Conservation (phyloP, 2,797 vertebrate species). For the Lithobates sylvaticus region DNA sequence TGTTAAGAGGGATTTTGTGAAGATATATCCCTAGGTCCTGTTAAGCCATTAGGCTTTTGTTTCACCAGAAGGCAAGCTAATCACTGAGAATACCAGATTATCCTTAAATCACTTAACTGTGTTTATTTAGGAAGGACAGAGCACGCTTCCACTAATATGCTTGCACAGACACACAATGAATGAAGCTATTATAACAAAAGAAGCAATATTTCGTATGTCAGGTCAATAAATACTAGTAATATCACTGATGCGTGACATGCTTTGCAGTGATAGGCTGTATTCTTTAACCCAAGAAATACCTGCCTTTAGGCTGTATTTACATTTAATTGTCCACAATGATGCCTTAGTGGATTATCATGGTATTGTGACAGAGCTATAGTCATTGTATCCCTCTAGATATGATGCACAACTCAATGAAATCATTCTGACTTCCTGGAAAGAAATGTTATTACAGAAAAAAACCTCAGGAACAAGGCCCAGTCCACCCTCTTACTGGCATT, state of each 20-base stretch:
- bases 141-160: neutral
- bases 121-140: neutral
- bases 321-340: neutral
- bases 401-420: constrained; percentile 4
- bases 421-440: constrained; percentile 20
- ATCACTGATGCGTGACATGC: neutral
- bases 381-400: neutral
- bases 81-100: neutral
- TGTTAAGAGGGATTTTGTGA: neutral
- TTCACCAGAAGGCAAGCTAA: neutral
- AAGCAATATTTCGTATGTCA: neutral
- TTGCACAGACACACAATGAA: neutral
- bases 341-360: neutral
- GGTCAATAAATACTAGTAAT: neutral
- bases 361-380: neutral
- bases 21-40: neutral
- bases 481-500: constrained; percentile 26
- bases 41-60: neutral
- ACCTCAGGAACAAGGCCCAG: constrained; percentile 18
- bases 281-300: neutral
- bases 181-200: neutral
- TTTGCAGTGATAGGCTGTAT: neutral
- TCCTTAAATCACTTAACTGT: neutral
- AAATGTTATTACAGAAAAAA: constrained; percentile 1
- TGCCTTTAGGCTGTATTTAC: neutral